Evolutionary conservation across 2,888 invertebrate species (phyloP).

Genomic region (Drosophila mimetica): DNA sequence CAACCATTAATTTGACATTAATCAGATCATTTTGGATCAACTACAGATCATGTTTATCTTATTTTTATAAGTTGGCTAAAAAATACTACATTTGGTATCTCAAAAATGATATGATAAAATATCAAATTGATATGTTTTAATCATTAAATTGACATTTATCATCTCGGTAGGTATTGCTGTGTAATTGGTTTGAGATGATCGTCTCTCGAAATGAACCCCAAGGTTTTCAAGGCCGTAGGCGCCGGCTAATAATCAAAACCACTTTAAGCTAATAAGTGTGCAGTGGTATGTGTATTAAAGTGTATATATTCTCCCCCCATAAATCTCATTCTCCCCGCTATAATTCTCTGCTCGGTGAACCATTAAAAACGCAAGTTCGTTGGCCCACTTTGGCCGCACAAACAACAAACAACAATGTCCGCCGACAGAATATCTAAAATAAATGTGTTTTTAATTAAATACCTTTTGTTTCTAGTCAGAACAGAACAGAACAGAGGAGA

Average conservation of each 20-base stretch:
- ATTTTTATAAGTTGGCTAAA: too few species aligned
- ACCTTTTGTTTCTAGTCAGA: slow-evolving; percentile 60
- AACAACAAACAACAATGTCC: slow-evolving; percentile 45
- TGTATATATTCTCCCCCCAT: slow-evolving; percentile 14
- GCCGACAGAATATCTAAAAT: slow-evolving; percentile 49
- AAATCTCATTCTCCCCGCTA: slow-evolving; percentile 19
- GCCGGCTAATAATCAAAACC: not conserved
- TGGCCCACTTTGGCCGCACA: slow-evolving; percentile 57
- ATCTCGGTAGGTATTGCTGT: too few species aligned
- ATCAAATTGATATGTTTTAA: too few species aligned
- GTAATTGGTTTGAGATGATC: not conserved
- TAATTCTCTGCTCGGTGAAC: slow-evolving; percentile 42
- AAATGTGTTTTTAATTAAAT: slow-evolving; percentile 77
- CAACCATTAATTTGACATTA: too few species aligned
- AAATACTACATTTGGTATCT: too few species aligned
- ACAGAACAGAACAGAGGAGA: slow-evolving; percentile 35
- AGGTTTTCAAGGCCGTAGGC: not conserved
- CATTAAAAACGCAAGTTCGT: slow-evolving; percentile 64
- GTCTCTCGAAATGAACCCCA: not conserved
- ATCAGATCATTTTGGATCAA: too few species aligned
- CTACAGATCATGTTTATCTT: too few species aligned
- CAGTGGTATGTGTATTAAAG: not conserved
- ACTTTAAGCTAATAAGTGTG: slow-evolving; percentile 1
- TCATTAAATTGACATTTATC: too few species aligned
- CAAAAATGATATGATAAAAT: too few species aligned